Evolutionary conservation across 2,113 vertebrate genomes (phyloP), one percentile per base, ranked within the genome.

Genomic region (Pollachius pollachius): DNA sequence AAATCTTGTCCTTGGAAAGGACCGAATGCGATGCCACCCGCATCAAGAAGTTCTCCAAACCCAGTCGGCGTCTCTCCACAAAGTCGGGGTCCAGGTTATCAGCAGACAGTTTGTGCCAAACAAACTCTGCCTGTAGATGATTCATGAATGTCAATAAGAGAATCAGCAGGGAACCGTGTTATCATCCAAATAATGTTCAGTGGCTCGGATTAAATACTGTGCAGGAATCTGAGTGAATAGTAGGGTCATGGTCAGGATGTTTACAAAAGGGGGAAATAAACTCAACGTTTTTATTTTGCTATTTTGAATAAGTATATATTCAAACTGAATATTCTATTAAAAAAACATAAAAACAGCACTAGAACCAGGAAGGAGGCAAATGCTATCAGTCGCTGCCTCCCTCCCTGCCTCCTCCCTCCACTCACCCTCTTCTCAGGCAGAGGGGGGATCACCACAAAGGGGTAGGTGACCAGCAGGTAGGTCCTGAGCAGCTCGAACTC

Each of bases 51-150:
- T 96, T 97, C 85, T 98, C 96, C 88, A 98, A 90, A 60, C 95
- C 96, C 0, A 96, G 94, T 77, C 96, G 90, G 70, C 96, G 88
- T 79, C 96, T 91, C 85, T 97, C 96, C 68, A 98, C 96, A 86
- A 98, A 97, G 83, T 98, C 96, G 2, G 96, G 96, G 87, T 98
- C 96, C 82, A 98, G 95, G 75, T 98, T 98, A 88, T 98, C 96
- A 25, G 96, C 95, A 13, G 96, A 94, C 16, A 98, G 88, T 78
- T 97, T 98, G 87, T 98, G 96, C 96, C 96, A 98, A 81, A 96
- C 94, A 79, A 98, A 97, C 90, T 98, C 96, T 68, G 96, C 96
- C 96, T 98, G 41, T 70, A 81, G 75, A 70, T 89, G 41, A 13
- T 48, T 2, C 9, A 48, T 48, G 41, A 48, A 48, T 9, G 41